Evolutionary conservation across 2,113 vertebrate genomes (phyloP).

Genomic region (Actenoides hombroni): DNA sequence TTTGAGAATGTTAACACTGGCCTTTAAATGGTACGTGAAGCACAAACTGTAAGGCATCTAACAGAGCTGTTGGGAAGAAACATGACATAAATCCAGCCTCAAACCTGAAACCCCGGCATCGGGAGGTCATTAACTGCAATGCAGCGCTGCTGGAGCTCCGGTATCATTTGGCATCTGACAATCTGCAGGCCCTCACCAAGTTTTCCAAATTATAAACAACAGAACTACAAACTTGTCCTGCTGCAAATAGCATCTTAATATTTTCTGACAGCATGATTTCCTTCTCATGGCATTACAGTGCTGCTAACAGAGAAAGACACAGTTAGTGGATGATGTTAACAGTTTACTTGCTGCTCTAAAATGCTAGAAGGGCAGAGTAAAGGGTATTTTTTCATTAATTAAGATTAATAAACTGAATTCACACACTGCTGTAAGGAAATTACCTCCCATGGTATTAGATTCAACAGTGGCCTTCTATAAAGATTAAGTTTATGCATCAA

Average conservation of each 20-base stretch:
- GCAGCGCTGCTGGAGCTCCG: neutral
- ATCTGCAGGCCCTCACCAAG: neutral
- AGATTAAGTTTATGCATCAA: neutral
- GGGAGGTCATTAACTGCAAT: rapidly evolving
- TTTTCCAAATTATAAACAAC: neutral
- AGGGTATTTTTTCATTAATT: neutral
- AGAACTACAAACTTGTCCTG: neutral
- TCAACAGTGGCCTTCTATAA: neutral
- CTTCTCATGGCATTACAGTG: neutral
- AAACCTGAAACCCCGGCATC: neutral
- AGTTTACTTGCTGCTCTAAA: neutral
- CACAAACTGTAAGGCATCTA: neutral
- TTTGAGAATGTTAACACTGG: too few species aligned
- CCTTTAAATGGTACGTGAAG: neutral
- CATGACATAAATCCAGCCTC: neutral
- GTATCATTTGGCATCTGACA: neutral
- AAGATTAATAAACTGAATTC: neutral
- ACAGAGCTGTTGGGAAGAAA: neutral
- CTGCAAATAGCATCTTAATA: neutral
- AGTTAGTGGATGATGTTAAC: neutral
- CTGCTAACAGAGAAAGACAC: neutral
- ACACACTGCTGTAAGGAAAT: rapidly evolving
- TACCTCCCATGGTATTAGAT: neutral
- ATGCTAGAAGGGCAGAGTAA: neutral
- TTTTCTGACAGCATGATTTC: neutral